These are phyloP conservation scores for Vulpes ferrilata DNA, from an alignment of 2,113 vertebrate genomes.

Conservation along the genomic window DNA sequence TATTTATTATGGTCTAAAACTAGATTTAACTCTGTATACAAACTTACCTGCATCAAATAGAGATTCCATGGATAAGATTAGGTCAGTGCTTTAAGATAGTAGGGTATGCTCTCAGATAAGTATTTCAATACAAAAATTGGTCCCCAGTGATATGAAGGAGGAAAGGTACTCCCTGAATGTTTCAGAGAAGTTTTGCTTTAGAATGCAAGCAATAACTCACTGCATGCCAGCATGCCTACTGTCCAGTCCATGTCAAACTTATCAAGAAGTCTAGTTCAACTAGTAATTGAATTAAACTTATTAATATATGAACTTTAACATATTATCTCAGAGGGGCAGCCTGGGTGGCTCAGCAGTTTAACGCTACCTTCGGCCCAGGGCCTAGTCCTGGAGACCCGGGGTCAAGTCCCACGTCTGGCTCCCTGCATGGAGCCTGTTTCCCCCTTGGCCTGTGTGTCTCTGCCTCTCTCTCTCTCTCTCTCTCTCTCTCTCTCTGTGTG, in stretches of 20 bases:
- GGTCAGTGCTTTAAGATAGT: background rate
- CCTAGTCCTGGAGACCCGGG: too few relatives aligned
- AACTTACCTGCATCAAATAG: background rate
- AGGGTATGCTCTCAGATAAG: slow-evolving; percentile 30
- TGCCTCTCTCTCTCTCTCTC: too few relatives aligned
- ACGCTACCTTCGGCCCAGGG: too few relatives aligned
- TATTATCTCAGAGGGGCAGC: too few relatives aligned
- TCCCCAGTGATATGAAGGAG: slow-evolving; percentile 59
- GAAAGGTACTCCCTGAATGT: slow-evolving; percentile 62
- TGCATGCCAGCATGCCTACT: background rate
- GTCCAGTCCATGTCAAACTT: background rate
- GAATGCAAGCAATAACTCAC: slow-evolving; percentile 63
- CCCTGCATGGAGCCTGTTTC: too few relatives aligned
- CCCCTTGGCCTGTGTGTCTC: too few relatives aligned
- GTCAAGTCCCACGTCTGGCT: too few relatives aligned
- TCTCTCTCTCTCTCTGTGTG: too few relatives aligned
- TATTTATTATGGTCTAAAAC: slow-evolving; percentile 27
- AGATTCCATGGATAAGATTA: background rate
- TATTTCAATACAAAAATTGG: slow-evolving; percentile 54
- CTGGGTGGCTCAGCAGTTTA: too few relatives aligned
- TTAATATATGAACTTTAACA: too few relatives aligned
- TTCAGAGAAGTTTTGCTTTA: slow-evolving; percentile 46
- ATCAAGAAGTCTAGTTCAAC: background rate
- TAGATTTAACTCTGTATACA: slow-evolving; percentile 55
- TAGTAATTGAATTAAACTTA: slow-evolving; percentile 58